phyloP scores from a whole-genome alignment of 2,797 vertebrate genomes.

The Falco columbarius region DNA sequence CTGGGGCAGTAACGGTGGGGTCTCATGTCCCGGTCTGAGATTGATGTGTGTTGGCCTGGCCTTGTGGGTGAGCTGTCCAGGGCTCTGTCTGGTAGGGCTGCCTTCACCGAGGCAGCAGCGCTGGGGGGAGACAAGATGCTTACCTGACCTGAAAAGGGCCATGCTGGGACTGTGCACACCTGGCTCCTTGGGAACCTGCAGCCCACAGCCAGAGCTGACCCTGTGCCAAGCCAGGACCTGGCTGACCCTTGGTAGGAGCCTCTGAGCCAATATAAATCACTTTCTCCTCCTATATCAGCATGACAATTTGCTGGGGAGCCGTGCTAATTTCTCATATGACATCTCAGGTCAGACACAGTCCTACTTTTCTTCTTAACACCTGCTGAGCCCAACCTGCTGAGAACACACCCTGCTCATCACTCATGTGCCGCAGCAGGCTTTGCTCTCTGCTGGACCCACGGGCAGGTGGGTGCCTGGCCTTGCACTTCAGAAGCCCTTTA shows the following conservation, averaged over 20 bases:
- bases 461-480: neutral
- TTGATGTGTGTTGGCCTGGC: no score
- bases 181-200: neutral
- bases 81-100: neutral
- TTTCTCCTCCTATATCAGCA: neutral
- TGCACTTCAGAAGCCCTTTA: neutral
- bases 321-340: neutral
- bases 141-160: neutral
- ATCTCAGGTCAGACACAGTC: neutral
- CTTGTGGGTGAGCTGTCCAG: neutral
- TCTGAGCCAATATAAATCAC: neutral
- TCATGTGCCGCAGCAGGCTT: accelerated
- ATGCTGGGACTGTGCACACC: neutral
- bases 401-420: neutral
- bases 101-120: neutral
- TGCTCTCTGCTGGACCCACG: neutral
- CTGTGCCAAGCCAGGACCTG: neutral
- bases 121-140: neutral
- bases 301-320: neutral
- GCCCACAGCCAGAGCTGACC: neutral
- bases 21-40: neutral
- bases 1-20: neutral
- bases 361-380: neutral
- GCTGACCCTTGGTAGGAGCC: neutral
- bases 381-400: neutral